phyloP scores from a whole-genome alignment of 2,797 vertebrate species.

The Synanceia verrucosa region DNA sequence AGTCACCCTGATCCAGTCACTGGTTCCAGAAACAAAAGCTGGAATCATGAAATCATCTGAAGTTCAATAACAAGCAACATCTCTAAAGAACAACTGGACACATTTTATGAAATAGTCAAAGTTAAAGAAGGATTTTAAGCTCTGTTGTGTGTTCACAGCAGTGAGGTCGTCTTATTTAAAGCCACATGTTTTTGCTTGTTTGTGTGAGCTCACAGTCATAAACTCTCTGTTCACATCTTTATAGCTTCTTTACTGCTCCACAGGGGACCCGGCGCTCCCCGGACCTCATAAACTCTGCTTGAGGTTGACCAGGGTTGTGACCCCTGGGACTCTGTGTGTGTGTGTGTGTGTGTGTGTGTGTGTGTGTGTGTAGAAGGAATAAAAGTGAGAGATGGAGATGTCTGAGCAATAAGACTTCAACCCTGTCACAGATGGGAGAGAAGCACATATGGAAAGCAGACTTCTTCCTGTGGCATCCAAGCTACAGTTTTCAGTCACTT shows the following conservation, averaged over 20 bases:
- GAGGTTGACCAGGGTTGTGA: slow-evolving; percentile 42
- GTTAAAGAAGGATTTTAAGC: too few species aligned
- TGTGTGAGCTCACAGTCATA: slow-evolving; percentile 1
- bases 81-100: not conserved
- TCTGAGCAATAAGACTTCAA: slow-evolving; percentile 19
- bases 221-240: slow-evolving; percentile 59
- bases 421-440: slow-evolving; percentile 25
- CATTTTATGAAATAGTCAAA: too few species aligned
- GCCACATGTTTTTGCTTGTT: slow-evolving; percentile 61
- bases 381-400: not conserved
- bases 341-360: slow-evolving; percentile 6
- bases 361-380: slow-evolving; percentile 1
- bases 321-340: slow-evolving; percentile 30
- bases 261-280: slow-evolving; percentile 39
- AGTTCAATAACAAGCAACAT: not conserved
- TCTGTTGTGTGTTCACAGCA: not conserved
- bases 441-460: slow-evolving; percentile 22
- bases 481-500: slow-evolving; percentile 7
- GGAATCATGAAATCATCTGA: not conserved
- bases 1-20: not conserved
- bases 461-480: slow-evolving; percentile 19
- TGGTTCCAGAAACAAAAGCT: slow-evolving; percentile 2
- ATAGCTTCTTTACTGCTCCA: slow-evolving; percentile 58
- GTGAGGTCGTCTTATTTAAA: not conserved
- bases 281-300: slow-evolving; percentile 66